These are phyloP conservation scores for Ormia ochracea DNA, from an alignment of 2,888 invertebrate genomes.

Conservation along the genomic window DNA sequence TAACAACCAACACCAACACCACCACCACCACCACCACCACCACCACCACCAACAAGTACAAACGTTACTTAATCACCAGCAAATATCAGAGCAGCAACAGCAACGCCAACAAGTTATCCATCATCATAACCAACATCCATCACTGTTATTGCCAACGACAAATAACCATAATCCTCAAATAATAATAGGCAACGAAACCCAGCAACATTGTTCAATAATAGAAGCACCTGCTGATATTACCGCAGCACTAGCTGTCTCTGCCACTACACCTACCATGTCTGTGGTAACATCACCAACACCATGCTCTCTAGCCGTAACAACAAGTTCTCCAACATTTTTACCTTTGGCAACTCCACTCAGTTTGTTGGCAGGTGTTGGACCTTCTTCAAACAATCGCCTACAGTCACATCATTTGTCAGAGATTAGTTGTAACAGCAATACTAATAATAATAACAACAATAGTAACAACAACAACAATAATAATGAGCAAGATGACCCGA, in stretches of 20 bases:
- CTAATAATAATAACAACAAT: conserved; percentile 20
- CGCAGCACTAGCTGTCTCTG: not conserved
- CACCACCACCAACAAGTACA: conserved; percentile 65
- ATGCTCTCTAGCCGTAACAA: conserved; percentile 14
- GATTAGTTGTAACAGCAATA: conserved; percentile 54
- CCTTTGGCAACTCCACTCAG: conserved; percentile 14
- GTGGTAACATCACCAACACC: conserved; percentile 24
- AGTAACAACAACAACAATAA: conserved; percentile 23
- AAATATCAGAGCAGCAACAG: conserved; percentile 61
- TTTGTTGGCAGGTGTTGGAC: conserved; percentile 7
- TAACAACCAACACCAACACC: conserved; percentile 14
- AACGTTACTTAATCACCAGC: conserved; percentile 64
- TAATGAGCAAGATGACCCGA: conserved; percentile 79
- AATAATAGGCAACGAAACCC: conserved; percentile 44
- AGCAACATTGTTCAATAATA: conserved; percentile 25
- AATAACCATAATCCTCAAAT: conserved; percentile 57
- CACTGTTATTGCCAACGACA: conserved; percentile 58
- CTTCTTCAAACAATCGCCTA: conserved; percentile 42
- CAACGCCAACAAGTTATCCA: conserved; percentile 61
- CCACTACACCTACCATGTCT: conserved; percentile 23
- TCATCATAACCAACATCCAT: conserved; percentile 45
- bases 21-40: not conserved
- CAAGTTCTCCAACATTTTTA: conserved; percentile 4
- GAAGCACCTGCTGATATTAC: conserved; percentile 4
- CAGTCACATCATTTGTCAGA: conserved; percentile 53